These are phyloP conservation scores for Cebus imitator DNA, from an alignment of 2,113 vertebrate species.

Conservation along the genomic window DNA sequence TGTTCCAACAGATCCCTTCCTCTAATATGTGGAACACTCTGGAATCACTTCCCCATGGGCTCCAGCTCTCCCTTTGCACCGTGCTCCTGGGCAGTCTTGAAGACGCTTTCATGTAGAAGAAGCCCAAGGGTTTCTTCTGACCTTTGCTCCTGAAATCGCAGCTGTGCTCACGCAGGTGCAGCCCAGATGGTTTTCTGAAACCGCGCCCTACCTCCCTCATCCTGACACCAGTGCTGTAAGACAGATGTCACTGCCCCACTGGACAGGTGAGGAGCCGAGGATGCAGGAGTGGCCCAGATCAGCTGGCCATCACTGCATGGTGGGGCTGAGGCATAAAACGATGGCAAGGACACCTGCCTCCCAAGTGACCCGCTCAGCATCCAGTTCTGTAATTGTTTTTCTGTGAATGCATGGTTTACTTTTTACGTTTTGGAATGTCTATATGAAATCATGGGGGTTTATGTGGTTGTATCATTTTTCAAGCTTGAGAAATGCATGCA, in stretches of 20 bases:
- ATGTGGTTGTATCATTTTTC: background rate
- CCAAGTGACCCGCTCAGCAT: no score
- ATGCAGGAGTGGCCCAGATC: rapidly evolving
- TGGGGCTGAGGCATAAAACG: background rate
- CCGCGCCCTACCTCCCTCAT: rapidly evolving
- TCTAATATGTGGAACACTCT: background rate
- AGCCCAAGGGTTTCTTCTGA: no score
- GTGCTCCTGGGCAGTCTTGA: background rate
- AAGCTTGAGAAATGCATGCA: background rate
- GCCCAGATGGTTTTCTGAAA: background rate
- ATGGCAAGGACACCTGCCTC: no score
- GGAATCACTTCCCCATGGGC: background rate
- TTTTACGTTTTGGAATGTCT: background rate
- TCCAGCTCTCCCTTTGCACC: background rate
- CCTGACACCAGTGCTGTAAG: background rate
- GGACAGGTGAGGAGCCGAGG: background rate
- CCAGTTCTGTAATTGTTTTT: background rate
- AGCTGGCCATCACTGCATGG: no score
- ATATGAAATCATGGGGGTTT: background rate
- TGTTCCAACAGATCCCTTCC: background rate
- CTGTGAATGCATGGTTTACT: background rate
- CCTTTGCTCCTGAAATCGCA: background rate
- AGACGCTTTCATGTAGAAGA: background rate
- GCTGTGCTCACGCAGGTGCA: rapidly evolving
- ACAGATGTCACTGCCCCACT: background rate